Evolutionary conservation across 2,888 invertebrate species (phyloP), one percentile per base, ranked within the genome.

Genomic region (Gnatocerus cornutus): DNA sequence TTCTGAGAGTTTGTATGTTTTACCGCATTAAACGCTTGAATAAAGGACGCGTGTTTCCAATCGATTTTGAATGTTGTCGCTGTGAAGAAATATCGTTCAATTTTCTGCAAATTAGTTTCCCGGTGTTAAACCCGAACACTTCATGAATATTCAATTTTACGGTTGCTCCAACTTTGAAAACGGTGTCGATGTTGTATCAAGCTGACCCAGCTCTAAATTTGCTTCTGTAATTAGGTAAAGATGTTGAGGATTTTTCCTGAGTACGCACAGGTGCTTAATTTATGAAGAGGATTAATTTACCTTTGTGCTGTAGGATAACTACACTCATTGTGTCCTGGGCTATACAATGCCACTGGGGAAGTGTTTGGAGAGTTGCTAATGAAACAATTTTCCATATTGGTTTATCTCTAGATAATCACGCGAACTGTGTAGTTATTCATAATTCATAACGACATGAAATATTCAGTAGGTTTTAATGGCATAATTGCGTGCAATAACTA

Each of bases 401-500:
- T 48, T 61, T 61, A 48, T 61, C 62, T 37, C 5, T 12, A 16
- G 61, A 61, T 61, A 61, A 61, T 50, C 61, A 61, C 61, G 50
- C 61, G 39, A 64, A 41, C 64, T 48, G 55, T 68, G 50, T 52
- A 53, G 48, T 68, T 62, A 68, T 68, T 62, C 62, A 62, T 68
- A 68, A 68, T 68, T 53, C 62, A 68, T 48, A 48, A 21, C 46
- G 48, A 46, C 67, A 67, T 67, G 59, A 62, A 68, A 68, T 68
- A 68, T 68, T 62, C 68, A 68, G 56, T 62, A 68, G 62, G 62
- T 39, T 68, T 68, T 68, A 68, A 68, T 68, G 62, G 68, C 56
- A 68, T 68, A 68, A 68, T 68, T 62, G 68, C 68, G 68, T 68
- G 68, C 41, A 9, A 12, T 39, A 53, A 66, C 50, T 62, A 46